Conservation (phyloP, 2,797 vertebrate genomes). For the Falco biarmicus region DNA sequence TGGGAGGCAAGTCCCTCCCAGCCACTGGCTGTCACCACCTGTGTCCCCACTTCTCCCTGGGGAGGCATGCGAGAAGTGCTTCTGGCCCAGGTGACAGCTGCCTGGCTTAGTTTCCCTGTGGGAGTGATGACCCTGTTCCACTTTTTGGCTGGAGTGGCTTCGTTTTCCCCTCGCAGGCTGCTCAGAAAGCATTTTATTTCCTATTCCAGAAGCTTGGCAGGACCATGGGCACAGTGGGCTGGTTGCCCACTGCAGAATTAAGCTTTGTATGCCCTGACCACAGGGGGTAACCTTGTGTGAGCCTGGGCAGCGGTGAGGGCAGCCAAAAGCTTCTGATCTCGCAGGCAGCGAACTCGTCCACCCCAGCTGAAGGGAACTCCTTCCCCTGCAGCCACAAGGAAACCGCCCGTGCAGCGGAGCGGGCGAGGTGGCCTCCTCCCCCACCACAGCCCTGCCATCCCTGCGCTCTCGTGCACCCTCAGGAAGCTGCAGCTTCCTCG, state of each 20-base stretch:
- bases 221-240: rapidly evolving
- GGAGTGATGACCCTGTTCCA: not conserved
- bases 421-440: not conserved
- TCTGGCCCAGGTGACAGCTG: not conserved
- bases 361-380: conserved; percentile 36
- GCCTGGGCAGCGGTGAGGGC: not conserved
- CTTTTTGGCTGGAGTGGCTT: not conserved
- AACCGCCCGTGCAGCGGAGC: not conserved
- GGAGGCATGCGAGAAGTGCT: not conserved
- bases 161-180: not conserved
- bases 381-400: conserved; percentile 44
- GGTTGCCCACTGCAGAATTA: conserved; percentile 4
- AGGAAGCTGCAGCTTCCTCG: conserved; percentile 80
- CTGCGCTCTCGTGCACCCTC: not conserved
- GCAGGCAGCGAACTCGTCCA: not conserved
- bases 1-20: not conserved
- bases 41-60: not conserved
- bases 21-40: rapidly evolving
- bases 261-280: not conserved
- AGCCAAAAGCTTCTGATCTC: not conserved
- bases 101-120: not conserved
- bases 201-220: conserved; percentile 13
- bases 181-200: not conserved
- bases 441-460: not conserved
- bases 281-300: not conserved